A percentile compares a stretch with the other conserved stretches of the same genome.
Conservation (phyloP, 1,140 invertebrate species). For the Drosophila insularis region DNA sequence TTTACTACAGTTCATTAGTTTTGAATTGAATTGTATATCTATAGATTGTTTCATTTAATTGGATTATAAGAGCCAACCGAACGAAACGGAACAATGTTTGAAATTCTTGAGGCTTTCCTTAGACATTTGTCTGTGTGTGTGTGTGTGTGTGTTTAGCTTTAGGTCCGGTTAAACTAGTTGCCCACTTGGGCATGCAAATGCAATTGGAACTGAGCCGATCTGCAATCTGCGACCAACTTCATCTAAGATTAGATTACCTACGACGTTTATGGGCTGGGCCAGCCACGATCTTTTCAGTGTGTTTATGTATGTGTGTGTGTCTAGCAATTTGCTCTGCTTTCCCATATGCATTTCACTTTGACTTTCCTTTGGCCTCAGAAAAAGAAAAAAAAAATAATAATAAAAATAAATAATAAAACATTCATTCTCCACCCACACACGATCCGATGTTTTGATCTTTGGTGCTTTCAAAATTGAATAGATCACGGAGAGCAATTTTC, state of each 20-base stretch:
- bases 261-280: conserved; percentile 24
- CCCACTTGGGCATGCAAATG: conserved; percentile 50
- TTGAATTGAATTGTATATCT: conserved; percentile 75
- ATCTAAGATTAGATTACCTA: conserved; percentile 52
- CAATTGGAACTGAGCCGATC: conserved; percentile 59
- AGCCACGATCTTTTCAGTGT: conserved; percentile 19
- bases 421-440: conserved; percentile 64
- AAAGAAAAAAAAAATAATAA: conserved; percentile 4
- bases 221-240: conserved; percentile 50
- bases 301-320: conserved; percentile 20
- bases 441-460: conserved; percentile 22
- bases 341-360: conserved; percentile 74
- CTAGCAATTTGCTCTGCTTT: conserved; percentile 73
- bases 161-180: conserved; percentile 76
- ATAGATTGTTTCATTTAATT: conserved; percentile 79
- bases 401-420: conserved; percentile 10
- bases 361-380: conserved; percentile 58
- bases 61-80: conserved; percentile 63
- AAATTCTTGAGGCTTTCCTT: conserved; percentile 56
- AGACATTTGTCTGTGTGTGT: neutral
- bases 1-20: conserved; percentile 79
- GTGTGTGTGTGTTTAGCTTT: conserved; percentile 30
- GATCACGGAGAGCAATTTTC: conserved; percentile 66
- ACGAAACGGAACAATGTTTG: conserved; percentile 58
- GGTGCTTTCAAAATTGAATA: conserved; percentile 50